Evolutionary conservation across 2,888 invertebrate species (phyloP).

Genomic region (Morpho achilles): DNA sequence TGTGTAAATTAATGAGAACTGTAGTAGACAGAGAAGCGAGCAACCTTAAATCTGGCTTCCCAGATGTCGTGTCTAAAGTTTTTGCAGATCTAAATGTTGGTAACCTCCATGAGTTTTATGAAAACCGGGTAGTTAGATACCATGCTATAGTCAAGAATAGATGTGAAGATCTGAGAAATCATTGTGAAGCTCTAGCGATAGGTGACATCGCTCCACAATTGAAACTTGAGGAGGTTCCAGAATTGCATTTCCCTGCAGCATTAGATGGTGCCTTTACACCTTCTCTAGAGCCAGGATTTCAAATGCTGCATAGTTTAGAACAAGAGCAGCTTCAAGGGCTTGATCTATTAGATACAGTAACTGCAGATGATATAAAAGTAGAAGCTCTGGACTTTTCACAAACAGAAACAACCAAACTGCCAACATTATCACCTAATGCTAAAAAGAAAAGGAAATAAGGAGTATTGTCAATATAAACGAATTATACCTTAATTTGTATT

Average conservation of each 20-base stretch:
- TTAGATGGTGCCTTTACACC: conserved; percentile 75
- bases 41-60: conserved; percentile 60
- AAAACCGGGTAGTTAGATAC: conserved; percentile 59
- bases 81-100: conserved; percentile 66
- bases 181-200: conserved; percentile 55
- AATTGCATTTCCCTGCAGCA: conserved; percentile 75
- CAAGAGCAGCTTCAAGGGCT: conserved; percentile 76
- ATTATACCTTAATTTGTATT: no score
- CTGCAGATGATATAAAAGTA: conserved; percentile 64
- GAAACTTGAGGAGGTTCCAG: conserved; percentile 73
- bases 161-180: conserved; percentile 48
- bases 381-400: conserved; percentile 65
- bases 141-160: conserved; percentile 56
- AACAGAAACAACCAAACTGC: conserved; percentile 52
- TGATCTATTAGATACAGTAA: conserved; percentile 61
- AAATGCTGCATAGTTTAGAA: conserved; percentile 82
- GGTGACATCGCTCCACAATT: conserved; percentile 59
- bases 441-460: conserved; percentile 67
- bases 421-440: conserved; percentile 57
- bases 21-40: conserved; percentile 65
- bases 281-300: conserved; percentile 81
- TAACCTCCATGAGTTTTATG: conserved; percentile 64
- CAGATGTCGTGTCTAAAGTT: conserved; percentile 70
- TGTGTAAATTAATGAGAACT: conserved; percentile 64
- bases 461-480: background rate